Evolutionary conservation across 2,888 invertebrate genomes (phyloP).

Genomic region (Eupeodes luniger): DNA sequence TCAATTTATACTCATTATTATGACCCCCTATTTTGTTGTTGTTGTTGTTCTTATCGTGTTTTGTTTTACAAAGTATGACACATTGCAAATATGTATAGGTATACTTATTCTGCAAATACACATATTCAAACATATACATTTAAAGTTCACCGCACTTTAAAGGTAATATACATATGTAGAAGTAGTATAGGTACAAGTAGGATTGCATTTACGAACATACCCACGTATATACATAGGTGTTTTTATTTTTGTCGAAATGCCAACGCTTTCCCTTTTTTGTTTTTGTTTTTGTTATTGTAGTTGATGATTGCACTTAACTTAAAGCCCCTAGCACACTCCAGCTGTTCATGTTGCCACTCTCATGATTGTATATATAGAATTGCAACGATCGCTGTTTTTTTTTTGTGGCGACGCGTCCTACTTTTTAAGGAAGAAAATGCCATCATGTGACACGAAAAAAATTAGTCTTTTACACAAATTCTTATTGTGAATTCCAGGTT

Average conservation of each 20-base stretch:
- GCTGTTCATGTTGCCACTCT: constrained; percentile 11
- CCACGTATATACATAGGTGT: background rate
- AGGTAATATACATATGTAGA: background rate
- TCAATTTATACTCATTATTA: constrained; percentile 37
- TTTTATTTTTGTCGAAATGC: constrained; percentile 28
- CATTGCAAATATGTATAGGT: background rate
- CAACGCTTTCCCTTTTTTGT: constrained; percentile 58
- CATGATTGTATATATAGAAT: constrained; percentile 28
- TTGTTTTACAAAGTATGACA: constrained; percentile 32
- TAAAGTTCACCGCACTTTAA: constrained; percentile 49
- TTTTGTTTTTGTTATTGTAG: background rate
- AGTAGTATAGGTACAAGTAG: background rate
- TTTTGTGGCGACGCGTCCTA: constrained; percentile 50
- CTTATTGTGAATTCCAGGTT: constrained; percentile 42
- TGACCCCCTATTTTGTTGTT: constrained; percentile 20
- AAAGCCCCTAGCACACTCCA: constrained; percentile 40
- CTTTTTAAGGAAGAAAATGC: constrained; percentile 66
- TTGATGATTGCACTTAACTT: constrained; percentile 46
- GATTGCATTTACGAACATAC: constrained; percentile 2
- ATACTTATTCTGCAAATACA: background rate
- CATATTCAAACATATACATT: background rate
- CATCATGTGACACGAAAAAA: constrained; percentile 54
- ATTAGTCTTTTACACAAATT: constrained; percentile 36
- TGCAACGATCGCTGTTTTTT: constrained; percentile 45
- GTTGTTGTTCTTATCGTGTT: background rate